Conservation (phyloP, 2,113 vertebrate genomes). For the Edolisoma coerulescens region DNA sequence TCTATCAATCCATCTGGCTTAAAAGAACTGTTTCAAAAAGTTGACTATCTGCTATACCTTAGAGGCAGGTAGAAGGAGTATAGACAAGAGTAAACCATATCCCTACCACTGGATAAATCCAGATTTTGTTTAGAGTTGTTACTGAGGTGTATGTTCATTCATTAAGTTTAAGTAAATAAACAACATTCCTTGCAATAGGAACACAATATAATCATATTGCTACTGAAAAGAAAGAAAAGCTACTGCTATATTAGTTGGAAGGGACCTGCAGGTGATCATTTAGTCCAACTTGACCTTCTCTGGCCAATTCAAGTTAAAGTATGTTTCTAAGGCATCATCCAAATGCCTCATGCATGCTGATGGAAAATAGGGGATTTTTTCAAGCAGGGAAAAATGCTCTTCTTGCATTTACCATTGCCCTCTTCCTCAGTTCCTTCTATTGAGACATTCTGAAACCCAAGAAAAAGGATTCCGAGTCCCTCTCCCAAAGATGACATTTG, state of each 20-base stretch:
- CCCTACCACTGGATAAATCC: not conserved
- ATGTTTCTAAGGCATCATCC: not conserved
- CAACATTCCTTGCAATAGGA: not conserved
- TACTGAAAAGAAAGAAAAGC: not conserved
- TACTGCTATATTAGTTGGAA: not conserved
- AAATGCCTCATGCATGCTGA: not conserved
- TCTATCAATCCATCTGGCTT: not conserved
- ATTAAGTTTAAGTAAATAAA: not conserved
- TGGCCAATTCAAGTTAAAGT: not conserved
- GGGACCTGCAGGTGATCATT: not conserved
- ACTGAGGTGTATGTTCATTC: not conserved
- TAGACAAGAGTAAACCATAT: not conserved
- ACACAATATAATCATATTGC: not conserved
- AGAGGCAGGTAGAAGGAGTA: not conserved
- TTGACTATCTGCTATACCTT: not conserved
- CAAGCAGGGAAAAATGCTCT: not conserved
- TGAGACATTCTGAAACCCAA: not conserved
- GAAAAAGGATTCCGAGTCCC: accelerated
- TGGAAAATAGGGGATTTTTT: not conserved
- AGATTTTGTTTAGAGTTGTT: not conserved
- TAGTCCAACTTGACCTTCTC: not conserved
- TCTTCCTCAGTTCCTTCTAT: not conserved
- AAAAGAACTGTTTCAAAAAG: not conserved
- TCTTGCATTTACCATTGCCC: not conserved
- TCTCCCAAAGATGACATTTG: not conserved